Evolutionary conservation across 2,797 vertebrate genomes (phyloP).

Genomic region (Lacerta viridis): DNA sequence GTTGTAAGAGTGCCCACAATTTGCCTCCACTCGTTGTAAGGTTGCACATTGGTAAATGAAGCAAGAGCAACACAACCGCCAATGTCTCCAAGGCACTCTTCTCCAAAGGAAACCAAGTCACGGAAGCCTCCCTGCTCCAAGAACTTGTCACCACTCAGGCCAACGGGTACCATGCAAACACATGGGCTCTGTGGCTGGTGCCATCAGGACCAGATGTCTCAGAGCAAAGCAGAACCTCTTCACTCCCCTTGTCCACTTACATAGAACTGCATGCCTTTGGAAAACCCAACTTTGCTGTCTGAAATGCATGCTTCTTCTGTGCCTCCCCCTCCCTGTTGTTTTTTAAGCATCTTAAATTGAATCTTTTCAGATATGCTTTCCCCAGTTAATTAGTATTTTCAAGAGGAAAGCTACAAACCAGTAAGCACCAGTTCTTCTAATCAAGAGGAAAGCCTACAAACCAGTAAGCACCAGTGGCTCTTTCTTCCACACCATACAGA

Average conservation of each 20-base stretch:
- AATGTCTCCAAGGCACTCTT: too few species aligned
- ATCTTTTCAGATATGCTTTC: conserved; percentile 7
- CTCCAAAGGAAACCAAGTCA: too few species aligned
- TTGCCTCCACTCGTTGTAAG: background rate
- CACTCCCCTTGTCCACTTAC: background rate
- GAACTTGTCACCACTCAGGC: background rate
- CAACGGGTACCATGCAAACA: background rate
- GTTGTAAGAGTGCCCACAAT: background rate
- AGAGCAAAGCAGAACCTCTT: background rate
- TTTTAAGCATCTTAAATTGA: background rate
- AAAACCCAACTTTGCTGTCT: background rate
- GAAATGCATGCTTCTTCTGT: background rate
- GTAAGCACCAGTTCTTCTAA: too few species aligned
- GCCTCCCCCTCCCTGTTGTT: background rate
- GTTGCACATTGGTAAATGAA: background rate
- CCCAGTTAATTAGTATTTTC: background rate
- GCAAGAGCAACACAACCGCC: too few species aligned
- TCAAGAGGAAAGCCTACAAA: too few species aligned
- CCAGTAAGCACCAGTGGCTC: too few species aligned
- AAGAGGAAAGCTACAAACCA: too few species aligned
- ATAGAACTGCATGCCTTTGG: background rate
- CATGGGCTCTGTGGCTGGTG: too few species aligned
- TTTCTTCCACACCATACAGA: background rate
- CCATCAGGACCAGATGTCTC: too few species aligned
- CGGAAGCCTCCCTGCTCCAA: background rate